Evolutionary conservation across 1,140 invertebrate genomes (phyloP).

Genomic region (Drosophila ironensis): DNA sequence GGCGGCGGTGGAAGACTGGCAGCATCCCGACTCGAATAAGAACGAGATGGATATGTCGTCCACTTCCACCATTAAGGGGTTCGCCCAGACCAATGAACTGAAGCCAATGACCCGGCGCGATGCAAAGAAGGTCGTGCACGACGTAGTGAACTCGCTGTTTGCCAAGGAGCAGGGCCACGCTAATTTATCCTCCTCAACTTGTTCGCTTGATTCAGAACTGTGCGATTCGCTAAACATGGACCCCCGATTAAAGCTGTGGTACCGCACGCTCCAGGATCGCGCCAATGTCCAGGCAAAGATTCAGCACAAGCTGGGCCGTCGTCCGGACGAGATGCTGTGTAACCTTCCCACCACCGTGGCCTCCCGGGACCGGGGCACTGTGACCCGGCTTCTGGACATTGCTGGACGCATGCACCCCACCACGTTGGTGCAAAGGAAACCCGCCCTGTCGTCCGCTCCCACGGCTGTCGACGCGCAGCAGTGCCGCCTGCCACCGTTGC

Average conservation of each 20-base stretch:
- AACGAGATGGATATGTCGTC: conserved; percentile 11
- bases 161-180: neutral
- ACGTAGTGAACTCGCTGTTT: conserved; percentile 45
- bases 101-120: conserved; percentile 3
- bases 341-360: conserved; percentile 46
- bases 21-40: neutral
- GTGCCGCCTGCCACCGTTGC: conserved; percentile 17
- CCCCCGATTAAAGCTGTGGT: conserved; percentile 56
- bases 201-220: neutral
- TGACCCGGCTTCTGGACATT: conserved; percentile 57
- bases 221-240: conserved; percentile 44
- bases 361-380: conserved; percentile 46
- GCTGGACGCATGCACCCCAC: conserved; percentile 57
- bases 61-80: neutral
- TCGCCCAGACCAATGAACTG: neutral
- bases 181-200: conserved; percentile 14
- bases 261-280: conserved; percentile 45
- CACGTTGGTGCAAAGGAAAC: neutral
- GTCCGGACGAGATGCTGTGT: conserved; percentile 49
- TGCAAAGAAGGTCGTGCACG: conserved; percentile 15
- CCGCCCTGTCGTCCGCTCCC: neutral
- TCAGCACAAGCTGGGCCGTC: conserved; percentile 17
- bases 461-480: neutral
- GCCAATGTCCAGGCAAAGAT: conserved; percentile 39
- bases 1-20: neutral